These are phyloP conservation scores for Scyliorhinus canicula DNA, from an alignment of 2,797 vertebrate genomes.

Conservation along the genomic window DNA sequence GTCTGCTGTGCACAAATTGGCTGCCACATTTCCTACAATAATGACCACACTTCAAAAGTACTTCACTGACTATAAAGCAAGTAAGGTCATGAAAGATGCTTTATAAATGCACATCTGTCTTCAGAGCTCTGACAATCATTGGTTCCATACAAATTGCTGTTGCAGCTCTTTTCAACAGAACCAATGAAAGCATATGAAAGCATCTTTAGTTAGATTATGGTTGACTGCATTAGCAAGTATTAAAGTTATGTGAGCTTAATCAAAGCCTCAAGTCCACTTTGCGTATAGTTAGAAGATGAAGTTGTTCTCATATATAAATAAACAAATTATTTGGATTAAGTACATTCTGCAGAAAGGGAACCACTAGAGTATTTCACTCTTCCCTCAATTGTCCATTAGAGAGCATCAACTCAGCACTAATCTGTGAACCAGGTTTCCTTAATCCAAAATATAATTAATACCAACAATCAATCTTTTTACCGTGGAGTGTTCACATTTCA, in stretches of 20 bases:
- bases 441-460: conserved; percentile 10
- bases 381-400: not conserved
- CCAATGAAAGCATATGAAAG: not conserved
- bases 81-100: too few relatives aligned
- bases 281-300: not conserved
- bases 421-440: not conserved
- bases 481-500: not conserved
- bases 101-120: not conserved
- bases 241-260: not conserved
- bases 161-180: not conserved
- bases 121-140: not conserved
- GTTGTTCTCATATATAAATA: not conserved
- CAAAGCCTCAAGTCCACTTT: not conserved
- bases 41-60: too few relatives aligned
- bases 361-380: not conserved
- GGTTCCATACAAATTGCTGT: not conserved
- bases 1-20: too few relatives aligned
- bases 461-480: not conserved
- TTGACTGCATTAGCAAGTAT: not conserved
- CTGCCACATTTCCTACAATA: too few relatives aligned
- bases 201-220: not conserved
- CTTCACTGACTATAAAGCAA: too few relatives aligned
- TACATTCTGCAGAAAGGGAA: not conserved
- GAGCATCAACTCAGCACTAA: not conserved
- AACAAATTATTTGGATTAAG: not conserved